Evolutionary conservation across 64 coral and sea anemone species (phyloP).

Genomic region (Actinia tenebrosa): DNA sequence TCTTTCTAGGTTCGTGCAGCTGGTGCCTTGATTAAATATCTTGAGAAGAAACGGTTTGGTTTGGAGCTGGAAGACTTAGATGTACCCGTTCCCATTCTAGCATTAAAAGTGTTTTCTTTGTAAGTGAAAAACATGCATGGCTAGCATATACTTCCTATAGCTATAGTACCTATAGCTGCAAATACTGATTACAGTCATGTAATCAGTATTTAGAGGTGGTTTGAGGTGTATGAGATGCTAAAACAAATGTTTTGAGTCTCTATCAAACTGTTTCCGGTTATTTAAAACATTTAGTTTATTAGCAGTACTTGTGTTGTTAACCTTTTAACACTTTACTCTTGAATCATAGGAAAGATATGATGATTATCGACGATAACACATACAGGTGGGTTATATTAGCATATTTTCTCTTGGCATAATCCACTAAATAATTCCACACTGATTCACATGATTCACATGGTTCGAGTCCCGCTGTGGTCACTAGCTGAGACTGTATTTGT

Average conservation of each 20-base stretch:
- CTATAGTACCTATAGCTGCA: too few relatives aligned
- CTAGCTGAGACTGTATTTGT: too few relatives aligned
- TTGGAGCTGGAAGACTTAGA: constrained; percentile 91
- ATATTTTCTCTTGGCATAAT: background rate
- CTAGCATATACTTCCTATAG: background rate
- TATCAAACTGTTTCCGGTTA: background rate
- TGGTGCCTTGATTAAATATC: constrained; percentile 88
- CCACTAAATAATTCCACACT: too few relatives aligned
- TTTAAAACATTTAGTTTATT: background rate
- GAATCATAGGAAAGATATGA: constrained; percentile 56
- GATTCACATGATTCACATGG: too few relatives aligned
- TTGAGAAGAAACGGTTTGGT: constrained; percentile 91
- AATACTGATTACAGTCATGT: too few relatives aligned
- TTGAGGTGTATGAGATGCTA: background rate
- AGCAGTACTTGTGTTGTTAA: background rate
- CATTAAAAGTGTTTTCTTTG: constrained; percentile 84
- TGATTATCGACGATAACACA: constrained; percentile 92
- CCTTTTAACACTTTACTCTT: background rate
- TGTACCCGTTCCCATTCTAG: constrained; percentile 79
- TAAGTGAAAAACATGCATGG: constrained; percentile 9
- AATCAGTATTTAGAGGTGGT: too few relatives aligned
- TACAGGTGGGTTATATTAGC: constrained; percentile 56
- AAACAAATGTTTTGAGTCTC: background rate
- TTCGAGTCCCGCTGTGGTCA: too few relatives aligned
- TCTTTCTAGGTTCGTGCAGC: constrained; percentile 76